phyloP scores from a whole-genome alignment of 2,113 vertebrate species.

The Semnornis frantzii region DNA sequence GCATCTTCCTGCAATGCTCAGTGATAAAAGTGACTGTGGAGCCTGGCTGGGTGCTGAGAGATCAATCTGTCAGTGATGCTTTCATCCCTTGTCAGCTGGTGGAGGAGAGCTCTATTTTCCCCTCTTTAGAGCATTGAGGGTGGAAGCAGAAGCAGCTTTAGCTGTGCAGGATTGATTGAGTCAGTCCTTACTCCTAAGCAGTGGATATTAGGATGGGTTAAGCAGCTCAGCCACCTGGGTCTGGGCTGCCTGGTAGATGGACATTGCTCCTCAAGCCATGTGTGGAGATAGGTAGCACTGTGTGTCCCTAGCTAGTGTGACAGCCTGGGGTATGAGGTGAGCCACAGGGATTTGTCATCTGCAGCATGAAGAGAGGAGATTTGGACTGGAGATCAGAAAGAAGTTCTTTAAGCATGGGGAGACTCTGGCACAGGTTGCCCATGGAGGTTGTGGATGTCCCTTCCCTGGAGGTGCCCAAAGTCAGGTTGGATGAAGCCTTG shows the following conservation, averaged over 20 bases:
- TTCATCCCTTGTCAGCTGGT: neutral
- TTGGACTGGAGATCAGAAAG: too few species aligned
- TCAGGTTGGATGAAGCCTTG: too few species aligned
- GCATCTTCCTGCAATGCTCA: neutral
- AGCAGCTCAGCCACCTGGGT: neutral
- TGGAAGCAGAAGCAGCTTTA: neutral
- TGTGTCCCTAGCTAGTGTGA: neutral
- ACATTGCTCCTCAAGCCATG: neutral
- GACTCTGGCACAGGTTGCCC: too few species aligned
- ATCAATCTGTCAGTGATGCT: neutral
- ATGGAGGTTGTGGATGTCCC: too few species aligned
- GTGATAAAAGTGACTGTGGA: neutral
- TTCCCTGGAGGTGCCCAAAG: too few species aligned
- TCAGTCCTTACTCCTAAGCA: neutral
- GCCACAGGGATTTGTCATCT: neutral
- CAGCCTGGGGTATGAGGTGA: neutral
- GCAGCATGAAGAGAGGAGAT: neutral
- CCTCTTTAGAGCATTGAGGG: neutral
- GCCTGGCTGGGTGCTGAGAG: neutral
- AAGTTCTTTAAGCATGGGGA: too few species aligned
- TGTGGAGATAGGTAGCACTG: fast-evolving
- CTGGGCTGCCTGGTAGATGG: neutral
- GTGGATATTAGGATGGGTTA: neutral
- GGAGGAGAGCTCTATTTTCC: neutral
- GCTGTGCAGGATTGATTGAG: neutral